Evolutionary conservation across 2,113 vertebrate genomes (phyloP), one percentile per base, ranked within the genome.

Genomic region (Indicator maculatus): DNA sequence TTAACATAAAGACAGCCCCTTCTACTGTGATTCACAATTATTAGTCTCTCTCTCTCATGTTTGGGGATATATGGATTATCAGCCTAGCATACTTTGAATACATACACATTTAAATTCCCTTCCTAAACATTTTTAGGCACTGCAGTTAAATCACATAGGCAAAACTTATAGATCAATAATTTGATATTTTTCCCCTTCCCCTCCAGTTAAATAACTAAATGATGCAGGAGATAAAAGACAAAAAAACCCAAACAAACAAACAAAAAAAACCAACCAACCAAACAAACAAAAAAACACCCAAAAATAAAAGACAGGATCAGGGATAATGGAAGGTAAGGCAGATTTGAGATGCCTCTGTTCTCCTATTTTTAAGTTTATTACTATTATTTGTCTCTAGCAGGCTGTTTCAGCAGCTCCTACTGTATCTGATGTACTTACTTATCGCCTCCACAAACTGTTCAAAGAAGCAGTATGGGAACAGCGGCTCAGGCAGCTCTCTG

Each of bases 391-490:
- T 95, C 23, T 58, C 83, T 65, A 87, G 75, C 82, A 96, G 89
- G 75, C 90, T 96, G 95, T 91, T 95, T 79, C 73, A 74, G 82
- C 81, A 96, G 89, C 93, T 88, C 71, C 94, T 96, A 52, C 86
- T 97, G 93, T 85, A 90, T 95, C 95, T 84, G 95, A 91, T 96
- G 95, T 98, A 99, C 99, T 99, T 98, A 99, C 99, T 99, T 98
- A 99, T 97, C 47, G 98, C 98, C 90, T 99, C 98, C 97, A 99
- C 98, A 97, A 99, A 99, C 64, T 70, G 97, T 96, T 99, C 98
- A 97, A 99, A 99, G 98, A 98, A 98, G 93, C 97, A 96, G 97
- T 98, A 99, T 95, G 99, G 99, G 96, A 99, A 99, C 96, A 99
- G 98, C 24, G 99, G 99, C 97, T 99, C 99, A 75, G 99, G 98